Percentiles rank a stretch among this genome's conserved stretches.
phyloP scores from a whole-genome alignment of 2,113 vertebrate genomes.

The Xerus inauris region DNA sequence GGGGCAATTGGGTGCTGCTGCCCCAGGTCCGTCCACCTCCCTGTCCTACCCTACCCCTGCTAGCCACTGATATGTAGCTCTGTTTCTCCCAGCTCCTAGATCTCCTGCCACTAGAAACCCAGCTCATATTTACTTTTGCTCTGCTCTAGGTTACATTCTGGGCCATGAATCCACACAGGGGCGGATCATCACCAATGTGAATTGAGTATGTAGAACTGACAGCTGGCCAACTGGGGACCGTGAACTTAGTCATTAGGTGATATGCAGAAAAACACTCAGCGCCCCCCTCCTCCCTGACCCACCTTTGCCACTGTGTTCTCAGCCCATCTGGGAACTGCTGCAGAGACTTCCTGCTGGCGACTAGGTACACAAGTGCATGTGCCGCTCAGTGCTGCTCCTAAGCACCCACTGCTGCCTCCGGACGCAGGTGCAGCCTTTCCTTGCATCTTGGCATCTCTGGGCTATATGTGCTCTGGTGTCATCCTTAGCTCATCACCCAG shows the following conservation, averaged over 20 bases:
- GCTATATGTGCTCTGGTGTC: not conserved
- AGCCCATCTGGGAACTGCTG: fast-evolving
- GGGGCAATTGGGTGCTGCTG: fast-evolving
- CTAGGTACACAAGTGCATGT: fast-evolving
- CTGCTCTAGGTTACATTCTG: fast-evolving
- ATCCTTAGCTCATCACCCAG: not conserved
- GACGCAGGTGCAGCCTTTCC: fast-evolving
- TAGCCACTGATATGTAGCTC: not conserved
- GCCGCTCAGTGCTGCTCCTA: fast-evolving
- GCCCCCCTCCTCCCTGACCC: fast-evolving
- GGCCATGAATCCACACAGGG: not conserved
- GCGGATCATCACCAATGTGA: fast-evolving
- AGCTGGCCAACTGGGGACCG: fast-evolving
- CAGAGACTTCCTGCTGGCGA: fast-evolving
- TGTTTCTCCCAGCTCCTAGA: not conserved
- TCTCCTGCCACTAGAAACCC: too few relatives aligned
- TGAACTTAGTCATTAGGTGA: not conserved
- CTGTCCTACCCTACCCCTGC: not conserved
- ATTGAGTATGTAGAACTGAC: not conserved
- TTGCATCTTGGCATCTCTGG: not conserved
- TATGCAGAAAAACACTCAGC: fast-evolving
- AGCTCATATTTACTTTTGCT: fast-evolving
- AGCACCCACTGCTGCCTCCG: fast-evolving
- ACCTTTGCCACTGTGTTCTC: fast-evolving
- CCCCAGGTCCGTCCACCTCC: fast-evolving